Evolutionary conservation across 2,797 vertebrate species (phyloP).

Genomic region (Gymnoscopelus microlampas): DNA sequence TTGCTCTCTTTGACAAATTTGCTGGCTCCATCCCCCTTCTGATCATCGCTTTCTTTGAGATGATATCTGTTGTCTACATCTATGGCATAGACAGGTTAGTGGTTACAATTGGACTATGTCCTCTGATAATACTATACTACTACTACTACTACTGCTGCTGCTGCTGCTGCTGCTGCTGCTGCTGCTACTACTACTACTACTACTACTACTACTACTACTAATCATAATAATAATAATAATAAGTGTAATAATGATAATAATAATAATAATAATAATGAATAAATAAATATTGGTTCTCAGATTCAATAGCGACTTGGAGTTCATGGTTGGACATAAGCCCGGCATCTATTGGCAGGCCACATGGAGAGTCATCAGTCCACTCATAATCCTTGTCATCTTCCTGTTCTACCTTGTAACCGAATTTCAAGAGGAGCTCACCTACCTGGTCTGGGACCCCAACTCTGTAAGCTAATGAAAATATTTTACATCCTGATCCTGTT

Average conservation of each 20-base stretch:
- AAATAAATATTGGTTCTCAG: conserved; percentile 62
- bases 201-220: too few relatives aligned
- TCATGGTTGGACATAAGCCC: conserved; percentile 91
- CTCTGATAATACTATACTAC: too few relatives aligned
- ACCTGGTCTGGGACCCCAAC: conserved; percentile 85
- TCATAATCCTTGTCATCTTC: conserved; percentile 88
- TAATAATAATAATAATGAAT: too few relatives aligned
- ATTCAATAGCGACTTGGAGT: conserved; percentile 89
- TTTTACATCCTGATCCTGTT: too few relatives aligned
- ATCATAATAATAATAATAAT: too few relatives aligned
- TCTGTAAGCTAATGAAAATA: conserved; percentile 78
- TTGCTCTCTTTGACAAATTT: conserved; percentile 90
- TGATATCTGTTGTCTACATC: conserved; percentile 88
- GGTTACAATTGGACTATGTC: neutral
- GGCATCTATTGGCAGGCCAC: conserved; percentile 90
- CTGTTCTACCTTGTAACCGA: conserved; percentile 87
- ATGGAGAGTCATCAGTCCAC: conserved; percentile 88
- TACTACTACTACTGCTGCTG: too few relatives aligned
- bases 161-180: too few relatives aligned
- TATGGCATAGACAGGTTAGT: conserved; percentile 84
- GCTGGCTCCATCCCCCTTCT: conserved; percentile 93
- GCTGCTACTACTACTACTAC: too few relatives aligned
- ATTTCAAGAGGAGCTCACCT: conserved; percentile 76
- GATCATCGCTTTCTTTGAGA: conserved; percentile 91
- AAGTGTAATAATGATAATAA: too few relatives aligned